Evolutionary conservation across 2,113 vertebrate species (phyloP).

Genomic region (Phyllopteryx taeniolatus): DNA sequence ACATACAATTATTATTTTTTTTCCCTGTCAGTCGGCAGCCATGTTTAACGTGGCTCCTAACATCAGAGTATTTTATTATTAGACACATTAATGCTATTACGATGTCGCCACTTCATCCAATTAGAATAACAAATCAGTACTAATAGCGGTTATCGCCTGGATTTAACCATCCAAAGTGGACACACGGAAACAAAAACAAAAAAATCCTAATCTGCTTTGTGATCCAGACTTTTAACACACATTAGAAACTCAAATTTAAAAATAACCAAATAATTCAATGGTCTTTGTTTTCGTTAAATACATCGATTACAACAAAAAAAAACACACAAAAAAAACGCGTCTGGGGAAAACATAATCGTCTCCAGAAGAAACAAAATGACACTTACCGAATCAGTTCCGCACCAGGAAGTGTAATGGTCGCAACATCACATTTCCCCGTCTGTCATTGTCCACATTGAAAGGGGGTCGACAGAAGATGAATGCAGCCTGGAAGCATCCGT

Average conservation of each 20-base stretch:
- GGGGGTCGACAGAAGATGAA: not conserved
- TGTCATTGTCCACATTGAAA: not conserved
- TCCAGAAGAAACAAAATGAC: constrained; percentile 27
- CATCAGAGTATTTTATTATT: not conserved
- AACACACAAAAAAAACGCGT: not conserved
- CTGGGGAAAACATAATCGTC: not conserved
- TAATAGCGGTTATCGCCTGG: not conserved
- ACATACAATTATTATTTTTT: not conserved
- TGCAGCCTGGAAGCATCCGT: not conserved
- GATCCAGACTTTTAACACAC: not conserved
- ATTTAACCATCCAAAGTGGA: not conserved
- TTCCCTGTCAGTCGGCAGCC: not conserved
- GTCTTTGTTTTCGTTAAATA: not conserved
- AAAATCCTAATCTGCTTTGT: not conserved
- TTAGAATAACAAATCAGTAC: not conserved
- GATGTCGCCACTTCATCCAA: not conserved
- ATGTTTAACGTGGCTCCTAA: not conserved
- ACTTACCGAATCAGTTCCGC: constrained; percentile 63
- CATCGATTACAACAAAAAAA: not conserved
- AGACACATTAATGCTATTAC: not conserved
- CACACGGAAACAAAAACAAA: not conserved
- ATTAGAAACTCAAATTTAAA: not conserved
- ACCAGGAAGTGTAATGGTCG: constrained; percentile 26
- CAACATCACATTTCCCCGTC: constrained; percentile 22
- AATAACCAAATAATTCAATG: not conserved